Conservation (phyloP, 2,113 vertebrate genomes). For the Arizona elegans region DNA sequence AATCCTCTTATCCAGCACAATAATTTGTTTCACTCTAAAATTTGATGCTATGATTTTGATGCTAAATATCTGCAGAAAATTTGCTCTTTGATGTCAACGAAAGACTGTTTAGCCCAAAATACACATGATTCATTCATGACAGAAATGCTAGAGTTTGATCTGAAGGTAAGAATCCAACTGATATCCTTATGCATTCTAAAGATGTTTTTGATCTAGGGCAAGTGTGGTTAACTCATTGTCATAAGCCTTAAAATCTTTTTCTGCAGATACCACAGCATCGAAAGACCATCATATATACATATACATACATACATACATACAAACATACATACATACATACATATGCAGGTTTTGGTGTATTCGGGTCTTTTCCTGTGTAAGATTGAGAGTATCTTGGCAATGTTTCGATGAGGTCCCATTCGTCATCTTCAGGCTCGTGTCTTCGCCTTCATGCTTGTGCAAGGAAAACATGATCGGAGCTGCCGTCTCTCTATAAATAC, state of each 20-base stretch:
- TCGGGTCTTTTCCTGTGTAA: no score
- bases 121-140: background rate
- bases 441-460: no score
- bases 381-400: no score
- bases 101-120: background rate
- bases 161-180: background rate
- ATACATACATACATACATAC: no score
- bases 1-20: background rate
- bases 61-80: background rate
- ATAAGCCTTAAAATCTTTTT: background rate
- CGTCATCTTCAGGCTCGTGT: no score
- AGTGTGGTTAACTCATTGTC: background rate
- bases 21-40: background rate
- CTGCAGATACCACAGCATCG: background rate
- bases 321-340: no score
- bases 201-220: background rate
- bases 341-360: no score
- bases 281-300: background rate
- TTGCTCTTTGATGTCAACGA: background rate
- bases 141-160: background rate
- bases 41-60: background rate
- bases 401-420: no score
- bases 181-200: background rate
- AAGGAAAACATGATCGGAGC: no score
- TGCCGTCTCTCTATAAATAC: no score